Evolutionary conservation across 2,797 vertebrate genomes (phyloP).

Genomic region (Bradypus variegatus): DNA sequence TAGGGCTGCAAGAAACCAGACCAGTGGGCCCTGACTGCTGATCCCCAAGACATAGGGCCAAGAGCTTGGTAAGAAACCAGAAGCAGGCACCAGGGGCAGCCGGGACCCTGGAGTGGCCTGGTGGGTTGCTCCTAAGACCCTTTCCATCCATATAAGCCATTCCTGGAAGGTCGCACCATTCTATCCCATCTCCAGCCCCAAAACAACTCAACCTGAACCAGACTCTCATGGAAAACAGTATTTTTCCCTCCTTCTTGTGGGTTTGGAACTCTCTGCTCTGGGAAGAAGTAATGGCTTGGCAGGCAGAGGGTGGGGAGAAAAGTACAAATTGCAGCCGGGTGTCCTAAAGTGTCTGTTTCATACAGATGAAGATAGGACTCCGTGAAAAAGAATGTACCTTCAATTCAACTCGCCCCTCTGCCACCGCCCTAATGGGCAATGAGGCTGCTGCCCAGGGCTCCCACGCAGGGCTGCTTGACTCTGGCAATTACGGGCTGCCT

Average conservation of each 20-base stretch:
- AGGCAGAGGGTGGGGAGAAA: background rate
- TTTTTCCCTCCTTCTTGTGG: background rate
- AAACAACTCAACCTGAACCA: background rate
- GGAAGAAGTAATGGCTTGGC: background rate
- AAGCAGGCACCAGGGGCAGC: background rate
- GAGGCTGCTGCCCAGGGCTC: too few relatives aligned
- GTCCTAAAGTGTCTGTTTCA: background rate
- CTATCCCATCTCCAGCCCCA: background rate
- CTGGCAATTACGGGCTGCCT: background rate
- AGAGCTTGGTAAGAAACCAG: background rate
- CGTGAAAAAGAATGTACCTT: background rate
- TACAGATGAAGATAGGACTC: background rate
- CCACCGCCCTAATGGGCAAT: background rate
- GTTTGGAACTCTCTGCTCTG: background rate
- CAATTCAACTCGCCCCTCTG: background rate
- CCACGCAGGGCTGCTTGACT: background rate
- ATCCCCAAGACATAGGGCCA: background rate
- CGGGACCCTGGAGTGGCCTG: background rate
- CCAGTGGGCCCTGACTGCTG: background rate
- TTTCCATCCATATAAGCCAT: background rate
- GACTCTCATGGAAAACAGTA: background rate
- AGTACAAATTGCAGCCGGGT: background rate
- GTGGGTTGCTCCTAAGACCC: background rate
- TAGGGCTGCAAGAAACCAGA: background rate
- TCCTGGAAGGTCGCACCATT: background rate